A percentile compares a stretch with the other conserved stretches of the same genome.
Conservation (phyloP, 2,797 vertebrate genomes). For the Pteronotus mesoamericanus region DNA sequence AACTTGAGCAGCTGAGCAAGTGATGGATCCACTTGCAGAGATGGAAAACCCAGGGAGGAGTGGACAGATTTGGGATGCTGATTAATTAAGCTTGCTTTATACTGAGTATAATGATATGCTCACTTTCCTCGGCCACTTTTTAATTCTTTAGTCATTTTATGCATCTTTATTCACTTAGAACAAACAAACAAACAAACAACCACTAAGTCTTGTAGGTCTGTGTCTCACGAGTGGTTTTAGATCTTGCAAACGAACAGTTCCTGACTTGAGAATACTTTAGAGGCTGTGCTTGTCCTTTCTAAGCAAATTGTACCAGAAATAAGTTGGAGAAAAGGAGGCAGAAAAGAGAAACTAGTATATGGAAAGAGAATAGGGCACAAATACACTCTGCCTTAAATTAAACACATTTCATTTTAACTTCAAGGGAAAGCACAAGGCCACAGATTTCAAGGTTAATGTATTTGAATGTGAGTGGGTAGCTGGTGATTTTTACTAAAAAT, state of each 20-base stretch:
- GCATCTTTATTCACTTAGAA: background rate
- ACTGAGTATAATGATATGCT: background rate
- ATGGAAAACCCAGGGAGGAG: background rate
- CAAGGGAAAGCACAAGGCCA: slow-evolving; percentile 34
- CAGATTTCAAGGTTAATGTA: slow-evolving; percentile 61
- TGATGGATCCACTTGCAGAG: background rate
- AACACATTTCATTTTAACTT: slow-evolving; percentile 13
- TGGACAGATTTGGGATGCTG: background rate
- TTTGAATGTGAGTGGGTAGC: slow-evolving; percentile 45
- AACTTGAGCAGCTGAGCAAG: background rate
- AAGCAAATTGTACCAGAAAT: background rate
- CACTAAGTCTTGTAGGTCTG: background rate
- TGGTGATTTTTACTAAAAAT: slow-evolving; percentile 55
- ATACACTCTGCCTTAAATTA: background rate
- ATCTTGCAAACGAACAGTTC: background rate
- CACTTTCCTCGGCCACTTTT: background rate
- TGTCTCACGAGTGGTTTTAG: background rate
- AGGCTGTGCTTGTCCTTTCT: background rate
- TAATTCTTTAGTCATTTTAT: background rate
- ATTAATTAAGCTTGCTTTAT: background rate
- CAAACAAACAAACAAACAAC: background rate
- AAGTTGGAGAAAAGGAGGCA: background rate
- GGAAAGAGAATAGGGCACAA: background rate
- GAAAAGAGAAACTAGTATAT: background rate
- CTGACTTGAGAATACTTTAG: background rate